Evolutionary conservation across 2,888 invertebrate species (phyloP), one percentile per base, ranked within the genome.

Genomic region (Sisyra nigra): DNA sequence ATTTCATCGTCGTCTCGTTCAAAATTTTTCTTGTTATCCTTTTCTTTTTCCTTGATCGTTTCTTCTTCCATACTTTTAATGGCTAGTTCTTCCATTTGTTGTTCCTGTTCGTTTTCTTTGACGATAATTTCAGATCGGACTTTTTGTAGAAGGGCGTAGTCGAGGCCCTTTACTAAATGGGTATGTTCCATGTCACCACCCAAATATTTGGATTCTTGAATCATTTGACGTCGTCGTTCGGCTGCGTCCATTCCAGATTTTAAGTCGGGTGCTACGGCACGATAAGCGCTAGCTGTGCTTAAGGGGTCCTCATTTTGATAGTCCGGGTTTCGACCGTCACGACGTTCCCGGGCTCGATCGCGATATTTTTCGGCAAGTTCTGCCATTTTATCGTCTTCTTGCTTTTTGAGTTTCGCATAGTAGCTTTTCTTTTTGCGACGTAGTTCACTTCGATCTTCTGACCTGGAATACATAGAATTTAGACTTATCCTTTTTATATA

Each of bases 171-270:
- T 53, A 99, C 98, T 72, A 99, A 92, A 67, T 99, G 98, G 59
- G 98, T 99, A 55, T 99, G 98, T 57, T 98, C 96, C 88, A 98
- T 96, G 63, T 98, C 98, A 74, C 98, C 98, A 60, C 98, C 98
- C 68, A 99, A 88, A 66, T 93, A 99, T 66, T 99, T 99, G 0
- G 98, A 98, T 66, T 98, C 97, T 59, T 85, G 84, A 58, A 98
- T 98, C 69, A 94, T 80, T 57, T 96, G 91, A 41, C 93, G 75
- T 41, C 97, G 71, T 34, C 94, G 71, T 63, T 97, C 96, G 5
- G 96, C 94, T 0, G 92, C 92, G 67, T 93, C 92, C 61, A 86
- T 78, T 48, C 91, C 85, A 0, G 92, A 91, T 58, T 94, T 93
- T 10, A 89, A 65, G 67, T 96, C 96, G 0, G 96, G 96, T 3